Evolutionary conservation across 2,888 invertebrate species (phyloP).

Genomic region (Epirrita christyi): DNA sequence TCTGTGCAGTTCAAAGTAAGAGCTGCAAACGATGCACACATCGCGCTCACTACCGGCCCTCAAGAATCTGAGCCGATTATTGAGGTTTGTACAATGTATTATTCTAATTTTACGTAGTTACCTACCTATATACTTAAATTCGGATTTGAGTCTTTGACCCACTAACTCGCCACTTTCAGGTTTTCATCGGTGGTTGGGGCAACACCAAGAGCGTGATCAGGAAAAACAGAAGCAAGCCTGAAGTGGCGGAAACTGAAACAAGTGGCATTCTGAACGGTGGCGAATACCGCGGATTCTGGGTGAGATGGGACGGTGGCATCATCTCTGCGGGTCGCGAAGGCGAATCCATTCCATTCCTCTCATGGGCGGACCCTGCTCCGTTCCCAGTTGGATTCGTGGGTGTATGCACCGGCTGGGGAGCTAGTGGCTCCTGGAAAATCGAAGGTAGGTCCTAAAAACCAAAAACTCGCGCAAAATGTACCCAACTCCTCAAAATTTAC

Average conservation of each 20-base stretch:
- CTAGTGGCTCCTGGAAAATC: slow-evolving; percentile 91
- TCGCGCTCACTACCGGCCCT: slow-evolving; percentile 90
- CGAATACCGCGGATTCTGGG: slow-evolving; percentile 94
- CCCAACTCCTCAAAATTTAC: slow-evolving; percentile 70
- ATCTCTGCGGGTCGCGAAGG: slow-evolving; percentile 90
- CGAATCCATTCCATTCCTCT: slow-evolving; percentile 89
- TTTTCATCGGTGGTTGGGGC: slow-evolving; percentile 95
- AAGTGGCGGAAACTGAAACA: slow-evolving; percentile 88
- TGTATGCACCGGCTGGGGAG: slow-evolving; percentile 95
- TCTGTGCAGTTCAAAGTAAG: slow-evolving; percentile 91
- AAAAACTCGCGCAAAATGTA: slow-evolving; percentile 66
- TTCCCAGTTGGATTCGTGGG: slow-evolving; percentile 90
- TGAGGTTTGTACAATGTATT: slow-evolving; percentile 82
- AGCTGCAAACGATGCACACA: slow-evolving; percentile 92
- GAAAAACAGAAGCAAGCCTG: slow-evolving; percentile 90
- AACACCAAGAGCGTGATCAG: slow-evolving; percentile 94
- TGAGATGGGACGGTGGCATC: slow-evolving; percentile 89
- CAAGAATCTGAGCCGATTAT: slow-evolving; percentile 91
- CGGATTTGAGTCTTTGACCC: slow-evolving; percentile 2
- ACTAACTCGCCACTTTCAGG: slow-evolving; percentile 56
- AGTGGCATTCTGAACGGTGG: slow-evolving; percentile 89
- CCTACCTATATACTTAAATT: no score
- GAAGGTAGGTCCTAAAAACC: slow-evolving; percentile 83
- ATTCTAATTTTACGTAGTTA: neutral
- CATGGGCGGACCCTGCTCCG: slow-evolving; percentile 88